phyloP scores from a whole-genome alignment of 2,888 invertebrate genomes.

The Drosophila pseudotalamancana region DNA sequence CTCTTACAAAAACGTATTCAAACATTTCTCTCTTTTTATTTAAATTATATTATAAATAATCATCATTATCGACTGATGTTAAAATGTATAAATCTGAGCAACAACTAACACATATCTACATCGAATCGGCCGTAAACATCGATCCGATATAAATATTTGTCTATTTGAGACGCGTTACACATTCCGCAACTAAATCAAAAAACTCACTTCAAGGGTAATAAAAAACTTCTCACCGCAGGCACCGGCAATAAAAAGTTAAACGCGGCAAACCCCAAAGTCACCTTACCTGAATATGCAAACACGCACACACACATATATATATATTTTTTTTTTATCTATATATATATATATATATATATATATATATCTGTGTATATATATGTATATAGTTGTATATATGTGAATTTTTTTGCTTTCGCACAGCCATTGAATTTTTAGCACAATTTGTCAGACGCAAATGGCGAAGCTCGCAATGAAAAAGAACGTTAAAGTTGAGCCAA shows the following conservation, averaged over 20 bases:
- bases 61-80: too few species aligned
- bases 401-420: not conserved
- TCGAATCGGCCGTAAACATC: too few species aligned
- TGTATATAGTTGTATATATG: not conserved
- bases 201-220: not conserved
- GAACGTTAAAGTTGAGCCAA: constrained; percentile 46
- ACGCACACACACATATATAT: not conserved
- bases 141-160: too few species aligned
- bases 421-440: constrained; percentile 52
- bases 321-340: too few species aligned
- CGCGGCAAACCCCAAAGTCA: constrained; percentile 37
- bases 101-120: too few species aligned
- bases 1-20: too few species aligned
- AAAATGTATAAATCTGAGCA: too few species aligned
- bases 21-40: too few species aligned
- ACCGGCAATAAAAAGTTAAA: constrained; percentile 17
- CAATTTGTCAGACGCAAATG: constrained; percentile 52
- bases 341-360: not conserved
- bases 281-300: constrained; percentile 22
- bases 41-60: too few species aligned
- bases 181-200: too few species aligned
- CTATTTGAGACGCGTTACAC: not conserved
- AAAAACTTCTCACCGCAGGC: not conserved
- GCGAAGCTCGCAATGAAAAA: constrained; percentile 49
- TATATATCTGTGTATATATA: not conserved